These are phyloP conservation scores for Prionailurus bengalensis DNA, from an alignment of 2,113 vertebrate species.

Conservation along the genomic window DNA sequence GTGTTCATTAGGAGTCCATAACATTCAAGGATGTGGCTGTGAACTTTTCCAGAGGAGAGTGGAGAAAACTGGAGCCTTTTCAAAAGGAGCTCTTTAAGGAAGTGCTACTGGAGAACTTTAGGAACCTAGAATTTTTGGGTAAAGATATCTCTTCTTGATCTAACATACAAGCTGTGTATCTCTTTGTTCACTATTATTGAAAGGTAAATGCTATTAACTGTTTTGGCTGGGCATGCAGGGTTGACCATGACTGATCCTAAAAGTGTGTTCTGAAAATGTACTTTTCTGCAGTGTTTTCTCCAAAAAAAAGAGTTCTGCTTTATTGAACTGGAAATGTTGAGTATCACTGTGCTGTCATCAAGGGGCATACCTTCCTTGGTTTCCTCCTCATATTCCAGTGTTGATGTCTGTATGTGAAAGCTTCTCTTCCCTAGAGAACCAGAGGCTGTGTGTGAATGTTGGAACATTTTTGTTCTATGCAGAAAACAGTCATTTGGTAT, in stretches of 20 bases:
- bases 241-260: neutral
- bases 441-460: neutral
- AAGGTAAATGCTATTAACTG: neutral
- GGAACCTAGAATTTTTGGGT: constrained; percentile 76
- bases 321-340: neutral
- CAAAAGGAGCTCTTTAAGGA: constrained; percentile 76
- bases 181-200: neutral
- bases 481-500: neutral
- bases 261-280: neutral
- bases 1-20: constrained; percentile 67
- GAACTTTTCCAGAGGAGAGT: constrained; percentile 75
- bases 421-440: constrained; percentile 16
- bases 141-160: constrained; percentile 41
- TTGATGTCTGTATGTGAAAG: neutral
- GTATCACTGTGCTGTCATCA: neutral
- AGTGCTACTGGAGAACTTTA: constrained; percentile 72
- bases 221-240: neutral
- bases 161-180: neutral
- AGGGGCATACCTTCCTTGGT: neutral
- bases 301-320: neutral
- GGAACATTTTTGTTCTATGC: neutral
- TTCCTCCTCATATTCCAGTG: neutral
- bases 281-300: neutral
- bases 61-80: constrained; percentile 71
- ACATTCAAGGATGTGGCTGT: constrained; percentile 72